Conservation (phyloP, 2,797 vertebrate genomes). For the Clarias pachynema region DNA sequence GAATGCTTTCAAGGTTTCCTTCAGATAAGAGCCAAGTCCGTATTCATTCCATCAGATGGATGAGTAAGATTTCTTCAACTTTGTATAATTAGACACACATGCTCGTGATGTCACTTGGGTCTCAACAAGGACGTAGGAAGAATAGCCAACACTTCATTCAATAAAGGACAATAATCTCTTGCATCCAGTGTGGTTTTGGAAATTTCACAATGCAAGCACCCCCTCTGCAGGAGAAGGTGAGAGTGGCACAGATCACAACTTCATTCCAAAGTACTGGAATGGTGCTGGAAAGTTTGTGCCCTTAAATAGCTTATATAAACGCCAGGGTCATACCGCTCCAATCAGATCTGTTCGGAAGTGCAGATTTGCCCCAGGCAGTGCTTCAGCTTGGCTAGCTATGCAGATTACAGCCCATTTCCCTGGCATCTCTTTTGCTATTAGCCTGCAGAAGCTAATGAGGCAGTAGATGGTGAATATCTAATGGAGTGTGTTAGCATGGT, state of each 20-base stretch:
- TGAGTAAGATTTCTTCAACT: slow-evolving; percentile 28
- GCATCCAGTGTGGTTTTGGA: neutral
- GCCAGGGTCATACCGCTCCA: slow-evolving; percentile 42
- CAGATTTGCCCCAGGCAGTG: slow-evolving; percentile 53
- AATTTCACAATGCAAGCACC: slow-evolving; percentile 62
- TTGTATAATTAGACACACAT: slow-evolving; percentile 32
- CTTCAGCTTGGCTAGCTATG: slow-evolving; percentile 53
- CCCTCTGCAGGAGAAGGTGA: slow-evolving; percentile 66
- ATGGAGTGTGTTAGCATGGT: slow-evolving; percentile 58
- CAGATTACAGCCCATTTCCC: slow-evolving; percentile 58
- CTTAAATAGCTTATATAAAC: slow-evolving; percentile 49
- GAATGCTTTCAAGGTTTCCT: slow-evolving; percentile 33
- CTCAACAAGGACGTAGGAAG: neutral
- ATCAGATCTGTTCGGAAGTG: slow-evolving; percentile 51
- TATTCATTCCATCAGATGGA: slow-evolving; percentile 38
- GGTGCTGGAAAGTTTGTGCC: neutral
- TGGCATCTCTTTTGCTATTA: slow-evolving; percentile 56
- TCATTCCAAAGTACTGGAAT: slow-evolving; percentile 7
- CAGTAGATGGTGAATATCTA: slow-evolving; percentile 60
- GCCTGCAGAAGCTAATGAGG: slow-evolving; percentile 59
- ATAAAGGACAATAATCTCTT: slow-evolving; percentile 12
- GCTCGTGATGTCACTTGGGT: slow-evolving; percentile 3
- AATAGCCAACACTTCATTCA: slow-evolving; percentile 22
- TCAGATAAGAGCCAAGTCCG: slow-evolving; percentile 44
- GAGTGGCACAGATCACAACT: slow-evolving; percentile 9